These are phyloP conservation scores for Gymnocheta viridis DNA, from an alignment of 2,888 invertebrate species.

Conservation along the genomic window DNA sequence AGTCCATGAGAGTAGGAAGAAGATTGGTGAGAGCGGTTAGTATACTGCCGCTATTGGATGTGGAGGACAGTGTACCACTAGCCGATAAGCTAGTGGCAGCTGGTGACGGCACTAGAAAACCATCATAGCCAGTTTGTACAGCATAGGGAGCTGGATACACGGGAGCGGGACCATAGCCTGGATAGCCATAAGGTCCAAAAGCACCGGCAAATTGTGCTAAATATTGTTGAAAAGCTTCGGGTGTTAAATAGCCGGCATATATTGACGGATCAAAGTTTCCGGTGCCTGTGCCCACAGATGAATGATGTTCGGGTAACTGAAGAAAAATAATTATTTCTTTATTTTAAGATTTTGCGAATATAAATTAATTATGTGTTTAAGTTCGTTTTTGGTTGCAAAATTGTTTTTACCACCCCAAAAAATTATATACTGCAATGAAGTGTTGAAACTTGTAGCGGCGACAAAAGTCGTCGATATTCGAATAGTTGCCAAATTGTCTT, in stretches of 20 bases:
- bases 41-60: conserved; percentile 70
- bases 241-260: conserved; percentile 77
- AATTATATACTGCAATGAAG: no score
- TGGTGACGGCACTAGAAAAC: conserved; percentile 80
- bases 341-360: no score
- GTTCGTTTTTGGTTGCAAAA: neutral
- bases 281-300: conserved; percentile 66
- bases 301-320: conserved; percentile 72
- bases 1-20: conserved; percentile 76
- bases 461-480: no score
- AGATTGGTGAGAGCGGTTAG: conserved; percentile 74
- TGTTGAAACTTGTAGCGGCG: no score
- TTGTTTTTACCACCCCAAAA: no score
- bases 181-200: conserved; percentile 74
- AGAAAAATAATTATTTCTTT: neutral
- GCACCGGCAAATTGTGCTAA: conserved; percentile 78
- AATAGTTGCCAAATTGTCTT: no score
- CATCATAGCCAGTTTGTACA: conserved; percentile 82
- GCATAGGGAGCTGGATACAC: conserved; percentile 78
- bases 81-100: conserved; percentile 63
- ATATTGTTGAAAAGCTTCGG: conserved; percentile 80
- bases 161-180: conserved; percentile 73
- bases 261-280: conserved; percentile 75
- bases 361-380: no score
- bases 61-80: conserved; percentile 58